Base-by-base conservation (phyloP, 2,888 invertebrate species). In the Autographa pulchrina region DNA sequence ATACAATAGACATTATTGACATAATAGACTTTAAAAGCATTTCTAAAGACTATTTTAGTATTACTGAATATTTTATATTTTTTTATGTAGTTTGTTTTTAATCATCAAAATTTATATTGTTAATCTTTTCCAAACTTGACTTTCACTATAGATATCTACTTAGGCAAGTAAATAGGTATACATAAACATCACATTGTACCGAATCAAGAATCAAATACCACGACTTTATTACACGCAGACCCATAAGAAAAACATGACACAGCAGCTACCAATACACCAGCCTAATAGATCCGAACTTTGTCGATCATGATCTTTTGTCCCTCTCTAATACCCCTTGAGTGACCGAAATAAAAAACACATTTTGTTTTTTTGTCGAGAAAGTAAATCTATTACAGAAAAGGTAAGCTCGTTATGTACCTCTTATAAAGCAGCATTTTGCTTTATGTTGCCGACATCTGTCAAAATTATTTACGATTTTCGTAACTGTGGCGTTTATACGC, bases 401-500 rank as follows among this genome's bases (percentile, higher is more conserved):
- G 74, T 72, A 72, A 68, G 35, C 41, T 61, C 60, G 13, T 70
- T 72, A 74, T 59, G 32, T 56, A 13, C 58, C 18, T 52, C 48
- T 43, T 65, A 48, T 68, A 80, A 67, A 72, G 16, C 38, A 67
- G 65, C 70, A 52, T 43, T 69, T 65, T 67, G 48, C 58, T 75
- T 80, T 67, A 73, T 60, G 62, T 31, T 69, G 25, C 65, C 38
- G 69, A 69, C 80, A 80, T 80, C 70, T 80, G 81, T 78, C 78
- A 75, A 80, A 80, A 71, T 73, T 65, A 75, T 80, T 78, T 77
- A 80, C 75, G 80, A 78, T 66, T 43, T 43, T 67, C 32, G 35
- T 52, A 62, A 65, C 65, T 52, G 63, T 62, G 54, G 60, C 11
- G 58, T 73, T 80, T 58, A 73, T 71, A 72, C 20, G 72, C 16